Evolutionary conservation across 2,888 invertebrate genomes (phyloP).

Genomic region (Caenorhabditis drosophilae): DNA sequence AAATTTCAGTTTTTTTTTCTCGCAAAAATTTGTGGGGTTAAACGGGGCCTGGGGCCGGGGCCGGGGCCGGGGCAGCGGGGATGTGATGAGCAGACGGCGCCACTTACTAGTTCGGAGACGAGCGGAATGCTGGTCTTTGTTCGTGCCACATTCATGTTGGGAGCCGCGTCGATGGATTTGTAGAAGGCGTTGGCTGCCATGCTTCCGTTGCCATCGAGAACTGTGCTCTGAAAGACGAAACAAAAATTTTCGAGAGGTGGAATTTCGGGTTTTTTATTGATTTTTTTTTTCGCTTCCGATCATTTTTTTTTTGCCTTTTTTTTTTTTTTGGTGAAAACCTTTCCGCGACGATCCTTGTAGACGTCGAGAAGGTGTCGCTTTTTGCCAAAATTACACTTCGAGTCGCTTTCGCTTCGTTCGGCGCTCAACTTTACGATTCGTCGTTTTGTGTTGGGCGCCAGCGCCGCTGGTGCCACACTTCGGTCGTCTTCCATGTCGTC

Average conservation of each 20-base stretch:
- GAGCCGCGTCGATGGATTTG: constrained; percentile 99
- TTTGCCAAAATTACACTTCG: too few relatives aligned
- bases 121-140: constrained; percentile 94
- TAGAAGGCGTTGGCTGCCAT: constrained; percentile 97
- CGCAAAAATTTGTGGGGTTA: too few relatives aligned
- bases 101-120: constrained; percentile 98
- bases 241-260: not conserved
- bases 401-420: constrained; percentile 18
- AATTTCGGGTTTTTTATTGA: not conserved
- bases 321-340: constrained; percentile 7
- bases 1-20: too few relatives aligned
- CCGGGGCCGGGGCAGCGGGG: too few relatives aligned
- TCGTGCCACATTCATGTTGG: constrained; percentile 85
- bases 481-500: not conserved
- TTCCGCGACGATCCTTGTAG: constrained; percentile 31
- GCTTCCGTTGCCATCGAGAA: constrained; percentile 72
- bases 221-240: constrained; percentile 58
- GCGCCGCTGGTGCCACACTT: not conserved
- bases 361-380: constrained; percentile 45
- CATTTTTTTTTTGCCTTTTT: not conserved
- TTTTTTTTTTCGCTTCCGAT: not conserved
- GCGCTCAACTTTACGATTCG: constrained; percentile 8
- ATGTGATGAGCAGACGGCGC: too few relatives aligned
- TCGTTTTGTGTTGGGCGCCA: too few relatives aligned
- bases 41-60: too few relatives aligned